Conservation (phyloP, 1,140 invertebrate genomes). For the Apis cerana region DNA sequence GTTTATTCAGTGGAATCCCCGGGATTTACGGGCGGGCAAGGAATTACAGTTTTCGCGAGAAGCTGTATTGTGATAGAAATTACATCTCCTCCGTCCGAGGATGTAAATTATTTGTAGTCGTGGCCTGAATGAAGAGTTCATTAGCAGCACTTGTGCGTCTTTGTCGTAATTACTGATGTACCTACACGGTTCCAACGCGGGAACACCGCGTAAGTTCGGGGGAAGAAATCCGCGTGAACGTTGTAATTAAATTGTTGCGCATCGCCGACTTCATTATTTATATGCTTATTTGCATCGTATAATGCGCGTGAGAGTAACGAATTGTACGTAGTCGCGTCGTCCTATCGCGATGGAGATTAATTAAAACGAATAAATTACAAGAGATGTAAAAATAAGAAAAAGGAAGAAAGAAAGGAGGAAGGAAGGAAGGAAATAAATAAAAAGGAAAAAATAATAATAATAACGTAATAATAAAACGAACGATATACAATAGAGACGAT, state of each 20-base stretch:
- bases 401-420: neutral
- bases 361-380: conserved; percentile 46
- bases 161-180: conserved; percentile 55
- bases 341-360: conserved; percentile 39
- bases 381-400: conserved; percentile 8
- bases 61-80: conserved; percentile 49
- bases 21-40: conserved; percentile 7
- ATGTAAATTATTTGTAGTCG: conserved; percentile 53
- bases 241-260: conserved; percentile 57
- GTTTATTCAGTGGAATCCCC: conserved; percentile 30
- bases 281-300: conserved; percentile 49
- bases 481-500: no score
- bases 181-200: conserved; percentile 29
- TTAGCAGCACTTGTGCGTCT: conserved; percentile 50
- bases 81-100: conserved; percentile 43
- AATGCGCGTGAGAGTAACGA: conserved; percentile 47
- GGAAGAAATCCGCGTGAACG: conserved; percentile 43
- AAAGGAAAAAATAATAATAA: neutral
- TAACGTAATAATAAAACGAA: no score
- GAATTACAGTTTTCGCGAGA: conserved; percentile 9
- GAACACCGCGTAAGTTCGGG: conserved; percentile 34
- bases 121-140: conserved; percentile 47
- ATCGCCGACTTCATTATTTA: conserved; percentile 47
- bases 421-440: neutral
- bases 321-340: conserved; percentile 28